A percentile compares a stretch with the other conserved stretches of the same genome.
phyloP scores from a whole-genome alignment of 37 sponge, comb jelly and placozoan genomes.

The Ephydatia muelleri region DNA sequence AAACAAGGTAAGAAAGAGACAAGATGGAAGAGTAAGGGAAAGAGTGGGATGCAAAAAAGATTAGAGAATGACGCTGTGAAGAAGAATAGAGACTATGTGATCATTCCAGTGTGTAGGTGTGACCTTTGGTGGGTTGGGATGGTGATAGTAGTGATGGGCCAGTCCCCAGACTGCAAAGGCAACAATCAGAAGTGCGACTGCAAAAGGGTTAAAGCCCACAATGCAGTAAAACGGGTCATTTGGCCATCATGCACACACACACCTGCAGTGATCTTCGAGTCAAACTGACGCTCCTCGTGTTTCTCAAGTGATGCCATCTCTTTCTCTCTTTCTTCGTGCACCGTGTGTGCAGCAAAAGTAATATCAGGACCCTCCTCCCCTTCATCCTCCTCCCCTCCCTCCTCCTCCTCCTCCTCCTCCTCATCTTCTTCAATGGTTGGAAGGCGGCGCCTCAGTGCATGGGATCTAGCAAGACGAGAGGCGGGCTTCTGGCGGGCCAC shows the following conservation, averaged over 20 bases:
- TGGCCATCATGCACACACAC: not conserved
- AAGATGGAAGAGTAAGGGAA: not conserved
- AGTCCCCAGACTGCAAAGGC: conserved; percentile 35
- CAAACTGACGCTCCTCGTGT: conserved; percentile 17
- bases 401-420: conserved; percentile 37
- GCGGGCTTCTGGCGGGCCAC: not conserved
- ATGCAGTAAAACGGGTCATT: not conserved
- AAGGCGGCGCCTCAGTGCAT: conserved; percentile 11
- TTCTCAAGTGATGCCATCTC: conserved; percentile 21
- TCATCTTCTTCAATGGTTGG: conserved; percentile 48
- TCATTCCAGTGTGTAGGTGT: not conserved
- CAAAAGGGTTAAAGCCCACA: not conserved
- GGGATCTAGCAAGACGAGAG: not conserved
- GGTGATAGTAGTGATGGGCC: conserved; percentile 19
- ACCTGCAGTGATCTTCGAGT: conserved; percentile 27
- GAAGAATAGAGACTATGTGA: too few species aligned
- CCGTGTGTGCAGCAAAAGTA: not conserved
- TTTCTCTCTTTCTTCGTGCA: conserved; percentile 17
- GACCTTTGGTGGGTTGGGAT: conserved; percentile 22
- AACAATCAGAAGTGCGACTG: conserved; percentile 33
- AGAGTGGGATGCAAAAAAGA: not conserved
- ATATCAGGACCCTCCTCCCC: not conserved
- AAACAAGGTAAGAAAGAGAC: not conserved
- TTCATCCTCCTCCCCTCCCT: conserved; percentile 4
- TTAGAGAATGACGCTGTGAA: too few species aligned